Evolutionary conservation across 2,888 invertebrate genomes (phyloP), one percentile per base, ranked within the genome.

Genomic region (Drosophila kambysellisi): DNA sequence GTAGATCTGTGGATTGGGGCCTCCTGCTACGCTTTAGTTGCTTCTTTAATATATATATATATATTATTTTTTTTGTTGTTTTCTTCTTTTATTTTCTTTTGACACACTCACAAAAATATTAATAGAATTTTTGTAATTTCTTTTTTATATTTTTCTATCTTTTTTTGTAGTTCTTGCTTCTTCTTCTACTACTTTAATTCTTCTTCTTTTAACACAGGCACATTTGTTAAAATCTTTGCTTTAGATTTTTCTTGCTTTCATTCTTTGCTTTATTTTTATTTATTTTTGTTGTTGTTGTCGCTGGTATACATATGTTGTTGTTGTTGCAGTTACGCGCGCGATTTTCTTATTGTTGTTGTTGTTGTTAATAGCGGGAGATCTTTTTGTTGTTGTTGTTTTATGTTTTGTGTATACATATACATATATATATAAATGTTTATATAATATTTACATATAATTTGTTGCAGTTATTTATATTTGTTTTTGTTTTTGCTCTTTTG

Each of bases 401-500:
- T 53, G 68, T 64, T 65, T 57, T 65, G 33, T 67, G 46, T 20
- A 20, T 46, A 20, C 46, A 46, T 25, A 46, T 46, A 59, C 64
- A 63, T 56, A 70, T 68, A 78, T 76, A 70, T 73, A 78, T 74
- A 70, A 77, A 80, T 76, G 80, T 83, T 76, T 74, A 84, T 76
- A 78, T 79, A 80, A 87, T 91, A 92, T 91, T 89, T 91, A 89
- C 91, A 79, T 73, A 82, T 79, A 76, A 74, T 76, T 81, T 77
- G 41, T 74, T 82, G 56, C 60, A 41, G 62, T 56, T 61, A 58
- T 64, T 41, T 50, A 72, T 74, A 66, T 67, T 70, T 74, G n/a
- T 65, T 58, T 50, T 62, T 74, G 58, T 43, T 72, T 64, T 72
- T 71, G 66, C 32, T 79, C 81, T 48, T 77, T 91, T 87, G 87